A percentile compares a stretch with the other conserved stretches of the same genome.
phyloP scores from a whole-genome alignment of 1,140 invertebrate species.

The Bombus huntii region DNA sequence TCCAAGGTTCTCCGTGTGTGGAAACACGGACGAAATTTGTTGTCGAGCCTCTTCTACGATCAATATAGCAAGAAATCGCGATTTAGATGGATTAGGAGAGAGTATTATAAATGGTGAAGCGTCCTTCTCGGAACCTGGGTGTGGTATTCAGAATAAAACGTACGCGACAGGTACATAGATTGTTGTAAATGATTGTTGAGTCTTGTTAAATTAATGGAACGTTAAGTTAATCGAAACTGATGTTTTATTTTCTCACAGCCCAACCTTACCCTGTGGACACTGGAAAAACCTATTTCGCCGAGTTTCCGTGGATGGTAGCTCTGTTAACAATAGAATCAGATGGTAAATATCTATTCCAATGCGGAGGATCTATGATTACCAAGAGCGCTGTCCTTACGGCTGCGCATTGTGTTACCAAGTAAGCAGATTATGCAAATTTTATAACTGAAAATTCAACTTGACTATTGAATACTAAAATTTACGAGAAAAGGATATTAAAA shows the following conservation, averaged over 20 bases:
- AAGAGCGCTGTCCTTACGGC: constrained; percentile 83
- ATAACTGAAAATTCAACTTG: no score
- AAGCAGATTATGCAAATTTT: constrained; percentile 8
- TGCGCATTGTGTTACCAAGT: constrained; percentile 82
- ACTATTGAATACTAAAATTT: background rate
- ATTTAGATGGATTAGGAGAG: background rate
- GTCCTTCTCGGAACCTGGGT: background rate
- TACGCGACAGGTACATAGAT: constrained; percentile 51
- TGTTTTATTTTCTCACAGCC: constrained; percentile 46
- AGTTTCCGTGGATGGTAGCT: constrained; percentile 85
- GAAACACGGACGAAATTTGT: constrained; percentile 71
- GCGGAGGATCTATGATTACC: constrained; percentile 83
- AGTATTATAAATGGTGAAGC: background rate
- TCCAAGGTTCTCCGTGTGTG: constrained; percentile 74
- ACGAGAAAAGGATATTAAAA: background rate
- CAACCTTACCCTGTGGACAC: constrained; percentile 56
- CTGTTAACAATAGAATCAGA: constrained; percentile 68
- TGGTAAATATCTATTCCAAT: constrained; percentile 73
- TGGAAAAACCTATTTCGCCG: constrained; percentile 81
- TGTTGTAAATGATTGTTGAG: background rate
- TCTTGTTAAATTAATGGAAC: background rate
- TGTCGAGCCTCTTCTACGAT: constrained; percentile 60
- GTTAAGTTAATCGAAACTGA: background rate
- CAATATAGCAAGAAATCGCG: background rate
- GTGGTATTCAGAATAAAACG: constrained; percentile 47